These are phyloP conservation scores for Mythimna impura DNA, from an alignment of 2,888 invertebrate species.

Conservation along the genomic window DNA sequence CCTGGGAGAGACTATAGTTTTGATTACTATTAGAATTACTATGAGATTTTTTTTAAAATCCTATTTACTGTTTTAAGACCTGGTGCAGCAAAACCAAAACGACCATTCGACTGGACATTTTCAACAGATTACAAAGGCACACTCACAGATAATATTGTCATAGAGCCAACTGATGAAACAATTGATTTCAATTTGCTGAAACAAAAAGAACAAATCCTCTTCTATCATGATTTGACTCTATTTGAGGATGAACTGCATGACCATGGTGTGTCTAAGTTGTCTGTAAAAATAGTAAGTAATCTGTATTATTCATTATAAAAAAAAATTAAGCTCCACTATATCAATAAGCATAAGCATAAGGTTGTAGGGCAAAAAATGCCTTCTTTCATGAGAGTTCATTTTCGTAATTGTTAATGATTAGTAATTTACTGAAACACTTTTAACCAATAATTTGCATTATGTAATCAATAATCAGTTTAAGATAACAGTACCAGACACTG, in stretches of 20 bases:
- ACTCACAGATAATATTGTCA: conserved; percentile 90
- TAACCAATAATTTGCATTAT: too few relatives aligned
- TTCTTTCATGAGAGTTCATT: too few relatives aligned
- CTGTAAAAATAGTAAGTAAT: conserved; percentile 97
- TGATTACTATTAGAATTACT: neutral
- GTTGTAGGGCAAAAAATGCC: too few relatives aligned
- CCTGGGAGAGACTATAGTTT: neutral
- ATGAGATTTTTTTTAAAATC: neutral
- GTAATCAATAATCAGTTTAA: too few relatives aligned
- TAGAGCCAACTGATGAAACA: conserved; percentile 92
- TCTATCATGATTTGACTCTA: conserved; percentile 97
- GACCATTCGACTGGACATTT: conserved; percentile 99
- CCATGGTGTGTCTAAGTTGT: conserved; percentile 97
- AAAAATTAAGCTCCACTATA: neutral
- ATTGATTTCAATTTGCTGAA: conserved; percentile 97
- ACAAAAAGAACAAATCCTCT: conserved; percentile 96
- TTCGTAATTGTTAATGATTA: too few relatives aligned
- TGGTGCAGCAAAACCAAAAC: conserved; percentile 94
- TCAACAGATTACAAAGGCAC: conserved; percentile 97
- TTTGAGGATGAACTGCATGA: conserved; percentile 99
- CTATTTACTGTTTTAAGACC: conserved; percentile 88
- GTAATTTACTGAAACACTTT: too few relatives aligned
- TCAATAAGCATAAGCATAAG: too few relatives aligned
- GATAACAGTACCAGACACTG: too few relatives aligned
- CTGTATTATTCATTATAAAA: neutral